Evolutionary conservation across 2,113 vertebrate species (phyloP).

Genomic region (Setophaga coronata): DNA sequence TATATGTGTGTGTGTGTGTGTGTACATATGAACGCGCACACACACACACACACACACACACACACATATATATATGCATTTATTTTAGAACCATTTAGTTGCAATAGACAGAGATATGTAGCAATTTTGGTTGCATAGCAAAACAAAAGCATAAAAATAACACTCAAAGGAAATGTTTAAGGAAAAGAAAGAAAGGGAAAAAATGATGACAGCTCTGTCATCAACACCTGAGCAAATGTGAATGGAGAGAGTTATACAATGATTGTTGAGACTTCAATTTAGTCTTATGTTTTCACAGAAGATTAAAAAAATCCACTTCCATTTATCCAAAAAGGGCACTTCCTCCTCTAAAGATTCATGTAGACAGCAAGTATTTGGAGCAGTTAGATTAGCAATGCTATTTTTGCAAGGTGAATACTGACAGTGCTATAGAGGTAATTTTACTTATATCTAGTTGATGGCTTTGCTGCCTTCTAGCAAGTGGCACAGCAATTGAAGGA

Average conservation of each 20-base stretch:
- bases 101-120: no score
- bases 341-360: not conserved
- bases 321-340: not conserved
- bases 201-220: not conserved
- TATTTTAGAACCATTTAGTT: not conserved
- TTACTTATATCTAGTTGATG: not conserved
- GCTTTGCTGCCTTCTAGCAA: not conserved
- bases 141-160: not conserved
- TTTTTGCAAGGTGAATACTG: not conserved
- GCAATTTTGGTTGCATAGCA: not conserved
- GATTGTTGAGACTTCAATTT: not conserved
- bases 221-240: not conserved
- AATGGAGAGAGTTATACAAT: not conserved
- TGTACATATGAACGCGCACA: no score
- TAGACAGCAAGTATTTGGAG: not conserved
- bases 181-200: not conserved
- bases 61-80: no score
- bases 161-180: not conserved
- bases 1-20: no score
- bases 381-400: not conserved
- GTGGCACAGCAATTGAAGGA: not conserved
- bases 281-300: not conserved
- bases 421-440: not conserved
- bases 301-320: not conserved
- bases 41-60: no score